phyloP scores from a whole-genome alignment of 2,888 invertebrate genomes.

The Amphipoea oculea region DNA sequence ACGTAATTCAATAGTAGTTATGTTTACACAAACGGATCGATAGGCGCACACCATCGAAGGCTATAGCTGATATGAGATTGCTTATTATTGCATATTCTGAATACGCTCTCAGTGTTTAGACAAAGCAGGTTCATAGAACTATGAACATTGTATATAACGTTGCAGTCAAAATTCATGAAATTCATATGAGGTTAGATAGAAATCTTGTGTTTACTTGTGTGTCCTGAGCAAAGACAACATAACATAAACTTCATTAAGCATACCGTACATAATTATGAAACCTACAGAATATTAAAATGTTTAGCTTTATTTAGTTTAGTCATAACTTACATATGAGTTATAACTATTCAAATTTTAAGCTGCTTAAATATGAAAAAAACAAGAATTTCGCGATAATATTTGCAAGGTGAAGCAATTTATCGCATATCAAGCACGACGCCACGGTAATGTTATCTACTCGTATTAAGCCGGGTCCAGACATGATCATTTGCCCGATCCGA shows the following conservation, averaged over 20 bases:
- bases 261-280: not conserved
- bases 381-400: conserved; percentile 19
- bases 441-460: too few species aligned
- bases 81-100: conserved; percentile 43
- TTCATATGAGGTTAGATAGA: conserved; percentile 17
- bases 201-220: conserved; percentile 1
- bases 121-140: conserved; percentile 19
- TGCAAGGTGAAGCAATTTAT: conserved; percentile 60
- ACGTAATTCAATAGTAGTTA: conserved; percentile 57
- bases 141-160: conserved; percentile 1
- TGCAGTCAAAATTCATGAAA: conserved; percentile 25
- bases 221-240: not conserved
- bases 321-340: not conserved
- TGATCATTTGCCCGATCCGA: too few species aligned
- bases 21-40: conserved; percentile 54
- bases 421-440: conserved; percentile 42
- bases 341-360: not conserved
- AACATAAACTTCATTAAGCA: not conserved
- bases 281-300: too few species aligned
- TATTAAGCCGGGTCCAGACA: too few species aligned
- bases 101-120: conserved; percentile 15
- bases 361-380: conserved; percentile 12
- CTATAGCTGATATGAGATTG: conserved; percentile 42
- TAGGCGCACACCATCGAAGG: conserved; percentile 40
- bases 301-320: too few species aligned